Evolutionary conservation across 2,797 vertebrate genomes (phyloP).

Genomic region (Hyperoplus lanceolatus): DNA sequence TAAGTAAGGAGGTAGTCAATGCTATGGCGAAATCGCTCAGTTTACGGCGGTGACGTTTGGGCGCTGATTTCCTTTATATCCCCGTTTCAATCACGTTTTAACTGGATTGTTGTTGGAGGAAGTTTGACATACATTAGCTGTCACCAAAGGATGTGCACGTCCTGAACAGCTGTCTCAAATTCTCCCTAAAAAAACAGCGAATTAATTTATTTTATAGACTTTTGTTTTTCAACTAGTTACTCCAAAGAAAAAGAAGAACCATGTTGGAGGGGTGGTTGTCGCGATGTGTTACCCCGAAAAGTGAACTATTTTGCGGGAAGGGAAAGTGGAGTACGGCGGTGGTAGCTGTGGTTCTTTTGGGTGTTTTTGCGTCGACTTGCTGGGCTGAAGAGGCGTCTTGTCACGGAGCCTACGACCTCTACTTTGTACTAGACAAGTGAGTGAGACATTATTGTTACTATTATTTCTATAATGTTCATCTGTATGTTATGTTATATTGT

Average conservation of each 20-base stretch:
- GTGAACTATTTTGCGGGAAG: slow-evolving; percentile 7
- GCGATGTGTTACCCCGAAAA: slow-evolving; percentile 11
- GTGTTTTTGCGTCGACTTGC: slow-evolving; percentile 46
- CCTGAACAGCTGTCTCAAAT: no score
- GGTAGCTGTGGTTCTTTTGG: slow-evolving; percentile 40
- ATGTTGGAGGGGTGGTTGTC: slow-evolving; percentile 46
- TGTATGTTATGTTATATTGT: no score
- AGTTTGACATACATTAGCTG: slow-evolving; percentile 55
- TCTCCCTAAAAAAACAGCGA: not conserved
- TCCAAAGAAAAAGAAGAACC: not conserved
- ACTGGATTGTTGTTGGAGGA: slow-evolving; percentile 31
- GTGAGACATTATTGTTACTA: slow-evolving; percentile 46
- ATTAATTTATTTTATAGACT: not conserved
- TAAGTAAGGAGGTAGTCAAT: slow-evolving; percentile 47
- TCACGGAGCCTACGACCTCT: slow-evolving; percentile 92
- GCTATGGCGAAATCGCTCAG: slow-evolving; percentile 45
- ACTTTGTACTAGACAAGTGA: slow-evolving; percentile 95
- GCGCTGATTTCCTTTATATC: slow-evolving; percentile 67
- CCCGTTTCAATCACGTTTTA: slow-evolving; percentile 15
- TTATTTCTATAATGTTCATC: no score
- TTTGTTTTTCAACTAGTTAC: not conserved
- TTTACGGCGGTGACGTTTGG: slow-evolving; percentile 52
- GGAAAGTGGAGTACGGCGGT: slow-evolving; percentile 47
- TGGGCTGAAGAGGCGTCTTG: slow-evolving; percentile 88
- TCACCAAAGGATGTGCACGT: slow-evolving; percentile 20